A percentile compares a stretch with the other conserved stretches of the same genome.
phyloP scores from a whole-genome alignment of 2,797 vertebrate genomes.

The Vipera ursinii region DNA sequence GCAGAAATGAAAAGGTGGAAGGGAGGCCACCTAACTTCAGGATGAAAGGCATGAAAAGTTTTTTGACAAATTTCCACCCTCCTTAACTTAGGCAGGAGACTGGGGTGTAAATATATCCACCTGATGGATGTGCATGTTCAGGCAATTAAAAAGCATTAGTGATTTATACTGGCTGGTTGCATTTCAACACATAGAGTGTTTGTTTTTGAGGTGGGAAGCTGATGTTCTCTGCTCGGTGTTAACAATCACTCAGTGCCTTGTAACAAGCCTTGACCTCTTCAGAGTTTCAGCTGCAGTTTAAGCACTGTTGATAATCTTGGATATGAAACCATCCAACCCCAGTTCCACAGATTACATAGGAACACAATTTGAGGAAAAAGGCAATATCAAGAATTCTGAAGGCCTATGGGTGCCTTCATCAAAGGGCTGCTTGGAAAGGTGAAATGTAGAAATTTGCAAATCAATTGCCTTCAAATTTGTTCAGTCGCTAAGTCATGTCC shows the following conservation, averaged over 20 bases:
- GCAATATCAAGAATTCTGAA: not conserved
- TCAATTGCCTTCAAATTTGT: not conserved
- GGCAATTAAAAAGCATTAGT: not conserved
- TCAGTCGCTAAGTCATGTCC: not conserved
- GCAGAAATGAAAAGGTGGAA: not conserved
- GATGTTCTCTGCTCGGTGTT: not conserved
- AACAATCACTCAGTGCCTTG: not conserved
- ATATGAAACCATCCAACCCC: not conserved
- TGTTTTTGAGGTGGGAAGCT: not conserved
- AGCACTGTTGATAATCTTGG: not conserved
- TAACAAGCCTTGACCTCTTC: not conserved
- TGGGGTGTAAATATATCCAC: not conserved
- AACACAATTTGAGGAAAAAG: not conserved
- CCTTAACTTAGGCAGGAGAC: not conserved
- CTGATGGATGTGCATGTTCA: not conserved
- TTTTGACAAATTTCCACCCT: not conserved
- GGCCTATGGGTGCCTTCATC: not conserved
- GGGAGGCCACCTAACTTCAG: not conserved
- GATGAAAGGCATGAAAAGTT: not conserved
- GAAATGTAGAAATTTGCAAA: not conserved
- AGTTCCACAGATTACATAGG: not conserved
- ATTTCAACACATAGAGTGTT: not conserved
- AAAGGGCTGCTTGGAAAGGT: not conserved
- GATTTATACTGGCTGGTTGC: not conserved
- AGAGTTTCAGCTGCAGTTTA: not conserved